Evolutionary conservation across 2,888 invertebrate species (phyloP).

Genomic region (Nemoura dubitans): DNA sequence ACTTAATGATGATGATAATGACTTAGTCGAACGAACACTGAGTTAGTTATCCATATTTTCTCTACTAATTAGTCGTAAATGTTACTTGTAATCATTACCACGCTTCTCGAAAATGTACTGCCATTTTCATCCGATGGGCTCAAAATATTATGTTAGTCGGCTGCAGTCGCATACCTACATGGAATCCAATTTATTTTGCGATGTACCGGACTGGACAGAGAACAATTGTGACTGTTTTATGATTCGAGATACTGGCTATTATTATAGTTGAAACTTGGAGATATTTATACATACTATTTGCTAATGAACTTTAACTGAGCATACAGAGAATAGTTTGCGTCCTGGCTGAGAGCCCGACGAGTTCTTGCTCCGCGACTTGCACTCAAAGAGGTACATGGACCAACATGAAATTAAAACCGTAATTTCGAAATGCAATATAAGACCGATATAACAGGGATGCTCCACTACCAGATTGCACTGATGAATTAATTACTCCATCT

Average conservation of each 20-base stretch:
- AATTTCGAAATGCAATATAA: background rate
- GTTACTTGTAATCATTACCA: background rate
- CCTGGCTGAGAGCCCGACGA: background rate
- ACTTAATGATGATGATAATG: background rate
- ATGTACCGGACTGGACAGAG: background rate
- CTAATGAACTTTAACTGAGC: background rate
- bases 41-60: slow-evolving; percentile 4
- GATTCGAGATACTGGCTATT: background rate
- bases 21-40: background rate
- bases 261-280: background rate
- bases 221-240: background rate
- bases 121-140: background rate
- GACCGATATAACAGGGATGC: background rate
- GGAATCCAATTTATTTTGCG: background rate
- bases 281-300: background rate
- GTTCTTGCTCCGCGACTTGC: background rate
- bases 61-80: slow-evolving; percentile 7
- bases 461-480: background rate
- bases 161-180: background rate
- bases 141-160: background rate
- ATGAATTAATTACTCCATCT: background rate
- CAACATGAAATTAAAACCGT: background rate
- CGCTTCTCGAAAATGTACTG: background rate
- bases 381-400: background rate
- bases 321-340: background rate